Conservation (phyloP, 1,140 invertebrate genomes). For the Nomia melanderi region DNA sequence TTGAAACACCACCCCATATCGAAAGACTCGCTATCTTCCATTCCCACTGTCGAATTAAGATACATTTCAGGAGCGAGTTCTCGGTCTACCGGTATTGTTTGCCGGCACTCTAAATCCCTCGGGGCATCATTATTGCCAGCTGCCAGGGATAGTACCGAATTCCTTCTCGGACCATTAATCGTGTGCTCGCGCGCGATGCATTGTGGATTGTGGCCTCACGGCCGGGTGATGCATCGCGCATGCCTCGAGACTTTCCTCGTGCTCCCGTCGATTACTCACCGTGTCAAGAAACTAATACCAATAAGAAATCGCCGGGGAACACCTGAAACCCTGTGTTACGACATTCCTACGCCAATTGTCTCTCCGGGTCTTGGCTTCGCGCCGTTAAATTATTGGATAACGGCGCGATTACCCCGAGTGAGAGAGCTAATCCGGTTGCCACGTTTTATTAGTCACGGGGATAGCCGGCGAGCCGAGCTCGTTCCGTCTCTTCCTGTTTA, state of each 20-base stretch:
- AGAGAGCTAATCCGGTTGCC: too few species aligned
- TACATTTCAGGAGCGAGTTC: background rate
- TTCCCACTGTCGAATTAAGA: background rate
- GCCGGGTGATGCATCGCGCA: background rate
- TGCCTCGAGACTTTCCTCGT: slow-evolving; percentile 1
- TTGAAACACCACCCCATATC: too few species aligned
- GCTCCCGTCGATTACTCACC: background rate
- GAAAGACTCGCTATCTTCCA: too few species aligned
- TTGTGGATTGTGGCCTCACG: background rate
- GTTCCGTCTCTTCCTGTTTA: too few species aligned
- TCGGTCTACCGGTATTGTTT: background rate
- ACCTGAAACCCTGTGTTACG: background rate
- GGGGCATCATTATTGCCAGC: slow-evolving; percentile 9
- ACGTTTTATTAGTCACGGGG: too few species aligned
- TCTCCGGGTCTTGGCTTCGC: background rate
- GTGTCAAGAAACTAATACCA: background rate
- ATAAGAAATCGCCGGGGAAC: background rate
- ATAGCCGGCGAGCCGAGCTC: too few species aligned
- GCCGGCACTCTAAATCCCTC: background rate
- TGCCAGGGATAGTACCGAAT: background rate
- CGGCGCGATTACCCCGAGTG: background rate
- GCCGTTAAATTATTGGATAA: background rate
- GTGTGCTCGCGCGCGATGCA: too few species aligned
- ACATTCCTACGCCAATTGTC: background rate
- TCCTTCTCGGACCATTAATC: slow-evolving; percentile 13